Conservation (phyloP, 2,888 invertebrate species). For the Catocala sponsa region DNA sequence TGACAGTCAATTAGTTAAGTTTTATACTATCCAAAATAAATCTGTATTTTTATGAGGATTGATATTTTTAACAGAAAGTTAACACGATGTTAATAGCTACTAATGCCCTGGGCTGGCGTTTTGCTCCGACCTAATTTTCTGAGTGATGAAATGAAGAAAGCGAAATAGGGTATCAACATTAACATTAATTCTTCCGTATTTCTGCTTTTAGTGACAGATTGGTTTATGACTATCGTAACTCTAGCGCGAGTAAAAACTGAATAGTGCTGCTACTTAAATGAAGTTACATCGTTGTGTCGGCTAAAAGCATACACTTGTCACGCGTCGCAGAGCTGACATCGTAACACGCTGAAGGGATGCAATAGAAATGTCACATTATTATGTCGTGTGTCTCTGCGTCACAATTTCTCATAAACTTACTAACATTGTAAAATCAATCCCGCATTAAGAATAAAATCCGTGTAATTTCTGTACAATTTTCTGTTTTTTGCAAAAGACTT, state of each 20-base stretch:
- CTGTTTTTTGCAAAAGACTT: too few species aligned
- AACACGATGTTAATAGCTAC: conserved; percentile 79
- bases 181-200: conserved; percentile 68
- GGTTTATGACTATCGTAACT: conserved; percentile 66
- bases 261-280: conserved; percentile 56
- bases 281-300: conserved; percentile 25
- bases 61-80: conserved; percentile 72
- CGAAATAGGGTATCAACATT: conserved; percentile 63
- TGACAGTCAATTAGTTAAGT: conserved; percentile 55
- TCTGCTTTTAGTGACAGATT: conserved; percentile 65
- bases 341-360: conserved; percentile 47
- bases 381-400: conserved; percentile 15
- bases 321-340: conserved; percentile 28
- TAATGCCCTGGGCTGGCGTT: conserved; percentile 65
- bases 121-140: conserved; percentile 68
- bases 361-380: conserved; percentile 36
- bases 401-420: conserved; percentile 46
- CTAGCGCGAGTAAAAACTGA: conserved; percentile 49
- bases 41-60: conserved; percentile 57
- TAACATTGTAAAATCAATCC: background rate
- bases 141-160: conserved; percentile 67
- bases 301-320: conserved; percentile 38
- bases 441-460: too few species aligned
- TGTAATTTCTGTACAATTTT: too few species aligned
- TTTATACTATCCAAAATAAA: conserved; percentile 49